These are phyloP conservation scores for Cyrtonyx montezumae DNA, from an alignment of 2,113 vertebrate genomes.

Conservation along the genomic window DNA sequence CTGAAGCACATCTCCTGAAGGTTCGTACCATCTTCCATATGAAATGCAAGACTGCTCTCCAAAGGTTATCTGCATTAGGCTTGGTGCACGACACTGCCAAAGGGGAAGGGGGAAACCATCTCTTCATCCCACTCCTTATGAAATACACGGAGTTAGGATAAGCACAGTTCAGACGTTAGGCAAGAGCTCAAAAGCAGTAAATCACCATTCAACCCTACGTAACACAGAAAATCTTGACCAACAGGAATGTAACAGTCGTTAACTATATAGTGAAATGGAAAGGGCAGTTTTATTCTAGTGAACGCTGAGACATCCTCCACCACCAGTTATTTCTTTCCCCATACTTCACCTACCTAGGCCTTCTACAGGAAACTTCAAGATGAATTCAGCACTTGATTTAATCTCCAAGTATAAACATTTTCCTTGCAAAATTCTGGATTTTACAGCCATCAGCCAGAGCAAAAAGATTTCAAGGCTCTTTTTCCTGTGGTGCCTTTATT, in stretches of 20 bases:
- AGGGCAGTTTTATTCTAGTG: neutral
- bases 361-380: neutral
- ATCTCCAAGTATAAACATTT: neutral
- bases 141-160: neutral
- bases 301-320: neutral
- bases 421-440: neutral
- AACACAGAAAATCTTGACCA: neutral
- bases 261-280: neutral
- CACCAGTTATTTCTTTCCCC: neutral
- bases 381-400: neutral
- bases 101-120: neutral
- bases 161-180: neutral
- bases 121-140: neutral
- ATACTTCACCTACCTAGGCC: neutral
- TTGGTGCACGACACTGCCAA: neutral
- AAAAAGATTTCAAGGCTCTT: neutral
- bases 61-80: neutral
- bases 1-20: neutral
- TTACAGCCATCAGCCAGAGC: neutral
- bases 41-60: neutral
- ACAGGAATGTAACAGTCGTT: neutral
- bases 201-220: neutral
- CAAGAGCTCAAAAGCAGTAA: slow-evolving; percentile 1
- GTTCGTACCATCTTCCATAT: neutral
- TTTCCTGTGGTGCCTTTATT: neutral